Evolutionary conservation across 2,113 vertebrate genomes (phyloP).

Genomic region (Cyprinodon tularosa): DNA sequence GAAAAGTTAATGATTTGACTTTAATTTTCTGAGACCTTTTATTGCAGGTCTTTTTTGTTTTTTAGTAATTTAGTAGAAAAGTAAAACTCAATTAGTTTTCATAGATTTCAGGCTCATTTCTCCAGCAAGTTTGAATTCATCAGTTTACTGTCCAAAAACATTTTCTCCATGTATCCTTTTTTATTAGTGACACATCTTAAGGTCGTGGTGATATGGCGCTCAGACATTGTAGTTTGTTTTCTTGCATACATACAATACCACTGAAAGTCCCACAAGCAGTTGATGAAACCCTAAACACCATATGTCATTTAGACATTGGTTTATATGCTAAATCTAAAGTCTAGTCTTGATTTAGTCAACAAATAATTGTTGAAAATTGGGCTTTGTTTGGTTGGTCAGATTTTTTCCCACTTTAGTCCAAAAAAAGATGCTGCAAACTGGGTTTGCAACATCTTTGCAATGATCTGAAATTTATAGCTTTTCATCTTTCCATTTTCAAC

Average conservation of each 20-base stretch:
- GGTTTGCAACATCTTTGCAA: too few species aligned
- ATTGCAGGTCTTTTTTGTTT: background rate
- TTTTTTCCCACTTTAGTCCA: too few species aligned
- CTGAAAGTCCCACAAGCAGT: background rate
- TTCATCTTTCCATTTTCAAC: too few species aligned
- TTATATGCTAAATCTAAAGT: too few species aligned
- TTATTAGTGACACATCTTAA: background rate
- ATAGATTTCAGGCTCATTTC: background rate
- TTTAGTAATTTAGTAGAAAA: background rate
- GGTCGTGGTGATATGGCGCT: background rate
- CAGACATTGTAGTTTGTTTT: background rate
- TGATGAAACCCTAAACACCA: too few species aligned
- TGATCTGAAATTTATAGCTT: too few species aligned
- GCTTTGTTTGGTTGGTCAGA: too few species aligned
- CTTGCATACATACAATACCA: background rate
- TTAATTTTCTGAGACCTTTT: slow-evolving; percentile 27
- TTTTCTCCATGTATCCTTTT: background rate
- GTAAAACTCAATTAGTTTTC: slow-evolving; percentile 6
- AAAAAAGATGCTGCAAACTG: too few species aligned
- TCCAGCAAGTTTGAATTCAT: background rate
- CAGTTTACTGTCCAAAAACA: background rate
- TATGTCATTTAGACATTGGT: too few species aligned
- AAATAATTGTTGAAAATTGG: too few species aligned
- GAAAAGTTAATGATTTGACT: slow-evolving; percentile 44
- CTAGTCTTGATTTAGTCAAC: too few species aligned